Percentiles rank a stretch among this genome's conserved stretches.
Conservation (phyloP, 2,113 vertebrate species). For the Myiozetetes cayanensis region DNA sequence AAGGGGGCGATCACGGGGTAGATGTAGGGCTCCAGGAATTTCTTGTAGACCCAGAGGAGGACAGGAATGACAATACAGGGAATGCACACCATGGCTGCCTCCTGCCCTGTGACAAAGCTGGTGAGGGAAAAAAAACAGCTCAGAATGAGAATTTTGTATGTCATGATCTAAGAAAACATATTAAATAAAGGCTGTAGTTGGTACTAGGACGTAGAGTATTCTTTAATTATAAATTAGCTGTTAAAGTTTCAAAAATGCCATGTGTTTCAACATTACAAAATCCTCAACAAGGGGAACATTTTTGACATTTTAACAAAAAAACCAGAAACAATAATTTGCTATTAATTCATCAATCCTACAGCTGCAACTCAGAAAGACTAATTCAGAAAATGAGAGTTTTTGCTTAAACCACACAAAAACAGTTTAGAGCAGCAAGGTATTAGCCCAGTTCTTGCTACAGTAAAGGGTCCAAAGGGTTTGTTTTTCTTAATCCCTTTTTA, state of each 20-base stretch:
- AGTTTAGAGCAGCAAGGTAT: not conserved
- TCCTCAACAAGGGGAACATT: not conserved
- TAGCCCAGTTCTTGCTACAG: not conserved
- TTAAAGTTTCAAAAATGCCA: not conserved
- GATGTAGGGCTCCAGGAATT: slow-evolving; percentile 90
- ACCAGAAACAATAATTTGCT: no score
- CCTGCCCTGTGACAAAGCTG: not conserved
- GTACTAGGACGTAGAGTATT: accelerated
- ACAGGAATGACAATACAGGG: slow-evolving; percentile 96
- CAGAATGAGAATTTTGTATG: accelerated
- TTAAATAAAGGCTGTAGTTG: accelerated
- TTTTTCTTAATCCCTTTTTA: not conserved
- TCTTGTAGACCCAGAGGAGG: slow-evolving; percentile 96
- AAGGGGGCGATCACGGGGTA: slow-evolving; percentile 89
- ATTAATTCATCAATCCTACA: not conserved
- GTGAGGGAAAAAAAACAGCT: not conserved
- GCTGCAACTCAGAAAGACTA: not conserved
- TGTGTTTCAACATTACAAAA: accelerated
- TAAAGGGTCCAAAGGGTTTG: not conserved
- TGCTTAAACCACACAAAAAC: not conserved
- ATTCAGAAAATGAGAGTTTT: not conserved
- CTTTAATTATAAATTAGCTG: not conserved
- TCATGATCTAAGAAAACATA: not conserved
- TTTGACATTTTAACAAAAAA: not conserved
- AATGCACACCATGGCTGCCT: slow-evolving; percentile 91